Base-by-base conservation (phyloP, 1,140 invertebrate genomes). In the Oryctes rhinoceros region DNA sequence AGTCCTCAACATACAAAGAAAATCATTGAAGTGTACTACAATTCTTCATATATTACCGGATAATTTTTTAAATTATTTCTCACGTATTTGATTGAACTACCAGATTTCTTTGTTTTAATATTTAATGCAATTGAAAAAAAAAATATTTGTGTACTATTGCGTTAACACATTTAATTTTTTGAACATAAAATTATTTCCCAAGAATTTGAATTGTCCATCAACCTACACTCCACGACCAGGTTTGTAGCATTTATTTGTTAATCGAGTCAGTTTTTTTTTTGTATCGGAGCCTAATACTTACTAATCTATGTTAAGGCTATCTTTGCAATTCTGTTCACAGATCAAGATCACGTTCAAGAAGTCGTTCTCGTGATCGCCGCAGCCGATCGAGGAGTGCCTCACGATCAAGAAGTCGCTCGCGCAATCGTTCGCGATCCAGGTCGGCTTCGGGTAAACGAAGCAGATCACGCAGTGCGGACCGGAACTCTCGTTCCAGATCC, bases 301-400 rank as follows among this genome's bases (percentile, higher is more conserved):
- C n/a, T 59, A 4, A n/a, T n/a, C n/a, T 59, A 59, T n/a, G 53
- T 59, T 59, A 59, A 59, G 53, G 53, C 15, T 39, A 18, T 62
- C 39, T 30, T 15, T 80, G 4, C 24, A 71, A 71, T 53, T 89
- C 87, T 39, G 86, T 90, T 81, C 89, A 86, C 76, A 89, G 89
- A 47, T 90, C 90, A 9, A 87, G 89, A 30, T 90, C 89, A 81
- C 88, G 89, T 79, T 90, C 90, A 20, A 87, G 88, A 77, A 87
- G 86, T 80, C 86, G 87, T 81, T 87, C 86, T 3, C 83, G 87
- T 20, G 86, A 87, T 79, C 84, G 84, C 48, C 81, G 87, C 24
- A 86, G 83, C 79, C 86, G 87, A 30, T 87, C 87, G 5, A 83
- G 88, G 78, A 88, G 87, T 81, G 85, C 86, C 67, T 87, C 87